Base-by-base conservation (phyloP, 2,888 invertebrate genomes). In the Mimas tiliae region DNA sequence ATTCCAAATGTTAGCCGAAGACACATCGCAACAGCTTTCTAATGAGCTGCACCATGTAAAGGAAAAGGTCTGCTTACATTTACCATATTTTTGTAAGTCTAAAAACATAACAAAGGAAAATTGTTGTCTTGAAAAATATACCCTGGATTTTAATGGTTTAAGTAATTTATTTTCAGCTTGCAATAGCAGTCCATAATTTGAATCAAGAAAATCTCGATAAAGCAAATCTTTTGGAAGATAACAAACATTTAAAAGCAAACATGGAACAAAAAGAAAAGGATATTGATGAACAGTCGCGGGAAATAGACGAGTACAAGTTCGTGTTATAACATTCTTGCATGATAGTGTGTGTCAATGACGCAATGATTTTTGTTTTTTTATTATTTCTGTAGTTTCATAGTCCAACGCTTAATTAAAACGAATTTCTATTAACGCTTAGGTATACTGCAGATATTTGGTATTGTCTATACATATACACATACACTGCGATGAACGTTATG, bases 1-100 rank as follows among this genome's bases (percentile, higher is more conserved):
- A 65, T 73, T 92, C 66, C 93, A 92, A 68, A 82, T 79, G 8
- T 69, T 93, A 16, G 90, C 91, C 0, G 93, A 93, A 67, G 90
- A 91, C 0, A 89, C 78, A 64, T 80, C 90, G 0, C 81, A 80
- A 11, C 88, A 91, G 51, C 77, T 91, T 0, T 85, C 88, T 0
- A 80, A 69, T 64, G 93, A 93, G 73, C 67, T 92, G 48, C 82
- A 87, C 16, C 77, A 84, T 55, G 87, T 90, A 3, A 90, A 91
- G 65, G 93, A 93, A 73, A 91, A 91, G 88, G 91, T 91, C 55
- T 27, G 9, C 9, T 27, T 62, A n/a, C 14, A 47, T 45, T 58
- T 12, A 52, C 42, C 27, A 27, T 27, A 27, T 27, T 27, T 27
- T 27, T 27, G 27, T 3, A 27, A 27, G 27, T 27, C 27, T 4